Percentiles rank a stretch among this genome's conserved stretches.
Evolutionary conservation across 2,888 invertebrate species (phyloP).

Genomic region (Dioctria linearis): DNA sequence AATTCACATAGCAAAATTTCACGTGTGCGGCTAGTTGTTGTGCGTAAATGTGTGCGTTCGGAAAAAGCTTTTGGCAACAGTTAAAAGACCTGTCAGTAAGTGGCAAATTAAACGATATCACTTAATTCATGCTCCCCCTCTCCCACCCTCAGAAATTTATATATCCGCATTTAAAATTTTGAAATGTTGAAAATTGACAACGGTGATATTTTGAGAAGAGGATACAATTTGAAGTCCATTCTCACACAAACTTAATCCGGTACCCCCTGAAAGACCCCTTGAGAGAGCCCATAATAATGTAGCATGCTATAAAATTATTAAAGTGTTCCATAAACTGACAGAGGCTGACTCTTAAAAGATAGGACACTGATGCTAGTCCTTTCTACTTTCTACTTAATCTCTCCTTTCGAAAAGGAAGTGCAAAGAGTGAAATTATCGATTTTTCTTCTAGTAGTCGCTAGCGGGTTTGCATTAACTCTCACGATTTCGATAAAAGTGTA

Average conservation of each 20-base stretch:
- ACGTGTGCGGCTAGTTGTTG: constrained; percentile 25
- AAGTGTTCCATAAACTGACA: constrained; percentile 11
- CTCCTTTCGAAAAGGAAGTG: constrained; percentile 12
- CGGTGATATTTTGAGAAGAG: not conserved
- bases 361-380: constrained; percentile 1
- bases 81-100: constrained; percentile 31
- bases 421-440: constrained; percentile 41
- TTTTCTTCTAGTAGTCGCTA: constrained; percentile 17
- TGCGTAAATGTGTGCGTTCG: constrained; percentile 10
- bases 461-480: constrained; percentile 46
- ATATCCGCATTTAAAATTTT: constrained; percentile 13
- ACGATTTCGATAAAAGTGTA: constrained; percentile 7
- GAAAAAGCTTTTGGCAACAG: constrained; percentile 39
- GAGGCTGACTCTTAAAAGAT: not conserved
- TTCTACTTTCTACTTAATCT: constrained; percentile 13
- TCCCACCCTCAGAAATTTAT: not conserved
- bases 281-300: not conserved
- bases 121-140: constrained; percentile 24
- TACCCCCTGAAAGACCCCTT: not conserved
- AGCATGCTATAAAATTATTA: constrained; percentile 24
- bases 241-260: no score
- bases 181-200: not conserved
- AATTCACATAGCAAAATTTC: constrained; percentile 14
- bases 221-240: no score
- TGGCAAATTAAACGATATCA: constrained; percentile 38